phyloP scores from a whole-genome alignment of 2,888 invertebrate species.

The Drosophila formosana region DNA sequence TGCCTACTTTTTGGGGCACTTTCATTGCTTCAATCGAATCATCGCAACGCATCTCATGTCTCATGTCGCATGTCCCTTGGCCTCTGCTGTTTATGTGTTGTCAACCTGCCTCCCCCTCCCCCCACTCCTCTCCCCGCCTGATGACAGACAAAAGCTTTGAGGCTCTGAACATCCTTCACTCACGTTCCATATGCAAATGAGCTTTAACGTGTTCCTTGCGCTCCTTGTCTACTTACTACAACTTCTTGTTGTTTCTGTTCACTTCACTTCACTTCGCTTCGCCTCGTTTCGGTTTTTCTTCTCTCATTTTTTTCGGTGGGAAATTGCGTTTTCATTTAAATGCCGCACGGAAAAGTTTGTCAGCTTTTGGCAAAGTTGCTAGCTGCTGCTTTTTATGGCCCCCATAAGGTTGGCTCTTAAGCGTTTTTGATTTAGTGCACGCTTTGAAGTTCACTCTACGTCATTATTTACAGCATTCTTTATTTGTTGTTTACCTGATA shows the following conservation, averaged over 20 bases:
- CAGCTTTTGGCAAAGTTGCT: constrained; percentile 48
- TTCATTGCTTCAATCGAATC: constrained; percentile 58
- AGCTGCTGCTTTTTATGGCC: constrained; percentile 54
- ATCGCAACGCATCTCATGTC: constrained; percentile 30
- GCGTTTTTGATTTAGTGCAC: constrained; percentile 74
- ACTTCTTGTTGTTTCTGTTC: constrained; percentile 13
- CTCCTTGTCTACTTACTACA: constrained; percentile 10
- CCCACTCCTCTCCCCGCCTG: constrained; percentile 6
- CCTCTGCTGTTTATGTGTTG: constrained; percentile 56
- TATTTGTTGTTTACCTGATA: constrained; percentile 20
- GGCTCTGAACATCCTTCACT: constrained; percentile 40
- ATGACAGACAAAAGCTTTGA: constrained; percentile 30
- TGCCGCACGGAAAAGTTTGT: constrained; percentile 57
- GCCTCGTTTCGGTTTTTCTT: constrained; percentile 4
- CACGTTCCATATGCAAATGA: constrained; percentile 74
- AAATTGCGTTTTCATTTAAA: constrained; percentile 80
- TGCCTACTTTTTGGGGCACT: constrained; percentile 63
- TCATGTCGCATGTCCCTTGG: background rate
- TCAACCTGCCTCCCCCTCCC: background rate
- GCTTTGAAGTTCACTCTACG: constrained; percentile 54
- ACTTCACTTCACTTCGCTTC: constrained; percentile 16
- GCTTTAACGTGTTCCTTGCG: constrained; percentile 64
- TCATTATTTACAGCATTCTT: constrained; percentile 60
- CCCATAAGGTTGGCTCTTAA: constrained; percentile 44
- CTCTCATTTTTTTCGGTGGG: constrained; percentile 13